Evolutionary conservation across 2,113 vertebrate species (phyloP), one percentile per base, ranked within the genome.

Genomic region (Hippocampus barbouri): DNA sequence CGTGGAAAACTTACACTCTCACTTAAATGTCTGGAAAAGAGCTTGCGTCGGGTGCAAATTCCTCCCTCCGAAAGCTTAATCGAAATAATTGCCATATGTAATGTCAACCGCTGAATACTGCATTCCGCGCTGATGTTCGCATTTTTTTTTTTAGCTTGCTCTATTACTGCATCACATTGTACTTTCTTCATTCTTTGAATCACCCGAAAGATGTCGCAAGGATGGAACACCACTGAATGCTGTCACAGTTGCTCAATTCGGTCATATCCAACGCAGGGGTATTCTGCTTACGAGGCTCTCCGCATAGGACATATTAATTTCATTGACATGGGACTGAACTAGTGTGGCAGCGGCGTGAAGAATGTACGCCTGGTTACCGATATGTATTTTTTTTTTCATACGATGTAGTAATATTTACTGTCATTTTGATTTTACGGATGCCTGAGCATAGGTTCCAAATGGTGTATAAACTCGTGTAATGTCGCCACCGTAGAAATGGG

Each of bases 21-120:
- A 85, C 81, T 89, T 83, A 77, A 83, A 89, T 84, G 87, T 86
- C 85, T 91, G 91, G 89, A 89, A 91, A 89, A 90, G 84, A 74
- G 77, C 75, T 86, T 82, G 75, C 84, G 80, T 77, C 68, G 75
- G 49, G 77, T 81, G 73, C 72, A 79, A 68, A 78, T 83, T 85
- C 82, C 67, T 73, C 82, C 78, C 69, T 78, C 79, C 66, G 74
- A 61, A 82, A 82, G 83, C 81, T 84, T 83, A 86, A 76, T 83
- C 87, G 75, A 87, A 89, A 88, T 90, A 89, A 85, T 87, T 88
- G 73, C 83, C 74, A 45, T 86, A 76, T 86, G 78, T 86, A 76
- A 87, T 88, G 70, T 83, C 80, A 86, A 80, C 85, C 86, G 72
- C 73, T 43, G 66, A 67, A 73, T 67, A 74, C 20, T 70, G 72